Evolutionary conservation across 2,113 vertebrate genomes (phyloP).

Genomic region (Suricata suricatta): DNA sequence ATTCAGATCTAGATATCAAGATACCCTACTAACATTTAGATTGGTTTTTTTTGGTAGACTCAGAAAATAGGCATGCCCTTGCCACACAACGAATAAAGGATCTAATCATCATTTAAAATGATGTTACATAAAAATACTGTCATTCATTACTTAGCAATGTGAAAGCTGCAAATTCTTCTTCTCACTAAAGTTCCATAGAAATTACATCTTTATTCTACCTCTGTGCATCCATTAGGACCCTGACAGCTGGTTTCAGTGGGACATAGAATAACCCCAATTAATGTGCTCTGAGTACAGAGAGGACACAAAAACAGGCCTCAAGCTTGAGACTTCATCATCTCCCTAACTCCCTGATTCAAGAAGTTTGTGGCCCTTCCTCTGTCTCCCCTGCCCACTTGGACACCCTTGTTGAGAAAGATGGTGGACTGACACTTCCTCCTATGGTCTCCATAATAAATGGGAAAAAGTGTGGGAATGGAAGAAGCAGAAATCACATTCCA

Average conservation of each 20-base stretch:
- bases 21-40: background rate
- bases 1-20: background rate
- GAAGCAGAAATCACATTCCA: background rate
- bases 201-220: background rate
- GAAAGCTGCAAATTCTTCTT: background rate
- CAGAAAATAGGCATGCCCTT: background rate
- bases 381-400: background rate
- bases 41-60: background rate
- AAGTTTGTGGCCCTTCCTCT: background rate
- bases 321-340: background rate
- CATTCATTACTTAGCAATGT: background rate
- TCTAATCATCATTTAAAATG: background rate
- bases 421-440: background rate
- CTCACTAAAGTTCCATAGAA: background rate
- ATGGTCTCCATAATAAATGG: background rate
- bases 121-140: background rate
- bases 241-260: background rate
- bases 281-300: accelerated
- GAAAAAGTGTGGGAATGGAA: background rate
- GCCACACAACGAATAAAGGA: background rate
- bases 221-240: background rate
- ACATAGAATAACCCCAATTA: background rate
- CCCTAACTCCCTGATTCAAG: background rate
- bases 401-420: background rate
- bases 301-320: background rate